These are phyloP conservation scores for Simalia tracyae DNA, from an alignment of 2,797 vertebrate species.

Conservation along the genomic window DNA sequence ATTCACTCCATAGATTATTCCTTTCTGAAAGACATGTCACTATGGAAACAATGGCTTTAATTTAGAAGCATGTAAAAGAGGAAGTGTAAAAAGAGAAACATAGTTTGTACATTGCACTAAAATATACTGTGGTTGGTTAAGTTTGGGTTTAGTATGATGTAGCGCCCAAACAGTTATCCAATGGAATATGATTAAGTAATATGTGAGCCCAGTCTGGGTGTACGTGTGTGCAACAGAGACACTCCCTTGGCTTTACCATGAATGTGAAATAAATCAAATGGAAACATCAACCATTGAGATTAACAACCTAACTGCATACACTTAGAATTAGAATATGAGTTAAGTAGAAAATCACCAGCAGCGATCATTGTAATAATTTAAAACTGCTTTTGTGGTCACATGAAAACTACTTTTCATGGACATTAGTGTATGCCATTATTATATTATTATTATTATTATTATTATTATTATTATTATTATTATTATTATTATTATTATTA, in stretches of 20 bases:
- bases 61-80: not conserved
- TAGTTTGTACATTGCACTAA: not conserved
- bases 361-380: not conserved
- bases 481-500: too few species aligned
- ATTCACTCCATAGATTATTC: not conserved
- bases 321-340: not conserved
- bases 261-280: not conserved
- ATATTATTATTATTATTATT: too few species aligned
- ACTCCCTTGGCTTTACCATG: not conserved
- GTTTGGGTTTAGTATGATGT: not conserved
- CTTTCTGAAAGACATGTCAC: constrained; percentile 20
- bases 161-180: not conserved
- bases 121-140: not conserved
- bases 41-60: constrained; percentile 32
- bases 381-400: not conserved
- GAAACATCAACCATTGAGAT: not conserved
- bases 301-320: not conserved
- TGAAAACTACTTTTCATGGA: not conserved
- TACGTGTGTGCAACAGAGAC: not conserved
- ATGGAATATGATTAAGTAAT: not conserved
- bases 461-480: too few species aligned
- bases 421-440: not conserved
- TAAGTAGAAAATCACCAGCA: not conserved
- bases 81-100: not conserved
- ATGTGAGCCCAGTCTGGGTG: not conserved